Evolutionary conservation across 2,113 vertebrate genomes (phyloP), one percentile per base, ranked within the genome.

Genomic region (Nerophis ophidion): DNA sequence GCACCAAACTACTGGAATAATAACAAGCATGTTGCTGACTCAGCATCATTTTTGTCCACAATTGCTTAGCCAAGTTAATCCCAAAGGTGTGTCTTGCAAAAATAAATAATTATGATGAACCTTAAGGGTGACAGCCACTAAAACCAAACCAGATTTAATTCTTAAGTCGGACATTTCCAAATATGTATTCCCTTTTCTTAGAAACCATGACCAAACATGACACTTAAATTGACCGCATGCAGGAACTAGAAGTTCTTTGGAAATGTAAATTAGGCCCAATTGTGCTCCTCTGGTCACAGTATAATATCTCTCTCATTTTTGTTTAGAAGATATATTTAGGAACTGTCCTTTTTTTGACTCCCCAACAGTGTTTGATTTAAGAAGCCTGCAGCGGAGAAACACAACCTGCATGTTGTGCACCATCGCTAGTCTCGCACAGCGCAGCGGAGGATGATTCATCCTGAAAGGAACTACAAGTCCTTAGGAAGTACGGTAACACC

Each of bases 291-390:
- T 48, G 35, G 48, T 61, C 72, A 68, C 61, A 72, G 61, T 68
- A 68, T 57, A 77, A 70, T 61, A 48, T 58, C 26, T 4, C 66
- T 52, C 49, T 64, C 70, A 5, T 19, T 65, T 83, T 84, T 84
- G 82, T 88, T 90, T 86, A 81, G 81, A 72, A 15, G 79, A 82
- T 84, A 87, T 84, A 87, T 88, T 88, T 84, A 79, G 68, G 70
- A 57, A 63, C 72, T 80, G 75, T 81, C 70, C 53, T 72, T 77
- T 72, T 77, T 74, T 80, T 83, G 74, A 72, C 77, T 81, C 66
- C 52, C 79, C 82, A 87, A 44, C 84, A 81, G 87, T 61, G 57
- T 74, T 65, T 72, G 76, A 85, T 81, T 87, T 86, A 81, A 84
- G 51, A 80, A 75, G 76, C 9, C 65, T 6, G 57, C 51, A 44